Conservation (phyloP, 2,888 invertebrate species). For the Mythimna albipuncta region DNA sequence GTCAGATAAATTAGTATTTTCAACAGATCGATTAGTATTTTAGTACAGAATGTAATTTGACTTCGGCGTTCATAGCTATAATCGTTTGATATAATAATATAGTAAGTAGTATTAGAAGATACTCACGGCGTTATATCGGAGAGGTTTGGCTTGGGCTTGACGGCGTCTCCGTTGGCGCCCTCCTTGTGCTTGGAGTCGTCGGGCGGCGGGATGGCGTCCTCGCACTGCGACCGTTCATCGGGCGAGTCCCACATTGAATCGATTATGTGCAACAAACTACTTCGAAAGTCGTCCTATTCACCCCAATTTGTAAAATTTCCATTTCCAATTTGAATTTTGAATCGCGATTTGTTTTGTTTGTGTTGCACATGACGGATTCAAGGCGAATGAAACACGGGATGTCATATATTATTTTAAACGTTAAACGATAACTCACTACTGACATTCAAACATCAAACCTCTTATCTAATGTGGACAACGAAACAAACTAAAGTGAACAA, state of each 20-base stretch:
- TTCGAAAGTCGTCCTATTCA: conserved; percentile 90
- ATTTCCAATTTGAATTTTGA: conserved; percentile 77
- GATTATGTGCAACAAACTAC: conserved; percentile 92
- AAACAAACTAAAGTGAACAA: conserved; percentile 87
- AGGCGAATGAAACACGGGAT: conserved; percentile 91
- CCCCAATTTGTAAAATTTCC: conserved; percentile 75
- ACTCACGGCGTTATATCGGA: conserved; percentile 92
- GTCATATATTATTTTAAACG: conserved; percentile 90
- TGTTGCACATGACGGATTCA: conserved; percentile 91
- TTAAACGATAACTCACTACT: conserved; percentile 87
- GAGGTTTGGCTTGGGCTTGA: conserved; percentile 88
- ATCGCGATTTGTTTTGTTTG: conserved; percentile 79
- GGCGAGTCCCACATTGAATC: conserved; percentile 92
- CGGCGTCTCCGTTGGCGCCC: conserved; percentile 82
- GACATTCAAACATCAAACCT: conserved; percentile 88
- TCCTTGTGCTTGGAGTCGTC: conserved; percentile 81
- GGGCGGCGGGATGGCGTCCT: conserved; percentile 81
- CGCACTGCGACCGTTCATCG: conserved; percentile 91
- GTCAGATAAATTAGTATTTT: too few relatives aligned
- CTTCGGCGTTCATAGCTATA: not conserved
- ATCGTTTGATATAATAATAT: not conserved
- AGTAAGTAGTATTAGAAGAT: conserved; percentile 6
- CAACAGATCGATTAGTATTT: too few relatives aligned
- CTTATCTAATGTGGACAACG: conserved; percentile 84
- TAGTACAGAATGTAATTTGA: not conserved